Base-by-base conservation (phyloP, 2,888 invertebrate genomes). In the Lomographa bimaculata region DNA sequence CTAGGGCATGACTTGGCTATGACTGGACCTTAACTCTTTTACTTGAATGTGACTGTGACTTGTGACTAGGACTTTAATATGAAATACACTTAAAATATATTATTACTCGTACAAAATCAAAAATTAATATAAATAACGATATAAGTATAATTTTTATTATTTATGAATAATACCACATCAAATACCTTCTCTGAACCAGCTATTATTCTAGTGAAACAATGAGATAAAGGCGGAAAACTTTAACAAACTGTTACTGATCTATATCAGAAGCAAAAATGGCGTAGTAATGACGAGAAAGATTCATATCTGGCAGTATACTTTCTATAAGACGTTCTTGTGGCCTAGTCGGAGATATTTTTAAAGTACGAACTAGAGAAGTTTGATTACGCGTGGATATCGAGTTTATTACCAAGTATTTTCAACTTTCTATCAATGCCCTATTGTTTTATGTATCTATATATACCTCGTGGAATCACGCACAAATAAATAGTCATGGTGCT, bases 221-320 rank as follows among this genome's bases (percentile, higher is more conserved):
- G 29, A 30, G 23, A 44, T 46, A 42, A 36, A 33, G 14, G 34
- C 24, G 29, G 46, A 40, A 37, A 40, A 42, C 43, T 33, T 43
- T 33, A 45, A 45, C 25, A 29, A 37, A 52, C 40, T 38, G 48
- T 48, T 42, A 36, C 43, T 48, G 61, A 66, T 61, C 54, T 42
- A 19, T 60, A 68, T 61, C 60, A 54, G 25, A 52, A 46, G 42
- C 46, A 54, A 58, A 54, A 55, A 57, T 57, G 58, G 64, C 61
- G 55, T 57, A 59, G 63, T 64, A 57, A 69, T 63, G 64, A 59
- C 45, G 63, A 59, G 60, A 66, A 58, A 64, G 68, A 69, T 71
- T 54, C 37, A 42, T 65, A 71, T 69, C 70, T 53, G 36, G 28
- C 20, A 50, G 42, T 38, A 25, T 43, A 61, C 62, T 70, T 68